A percentile compares a stretch with the other conserved stretches of the same genome.
phyloP scores from a whole-genome alignment of 1,140 invertebrate species.

The Cecropterus lyciades region DNA sequence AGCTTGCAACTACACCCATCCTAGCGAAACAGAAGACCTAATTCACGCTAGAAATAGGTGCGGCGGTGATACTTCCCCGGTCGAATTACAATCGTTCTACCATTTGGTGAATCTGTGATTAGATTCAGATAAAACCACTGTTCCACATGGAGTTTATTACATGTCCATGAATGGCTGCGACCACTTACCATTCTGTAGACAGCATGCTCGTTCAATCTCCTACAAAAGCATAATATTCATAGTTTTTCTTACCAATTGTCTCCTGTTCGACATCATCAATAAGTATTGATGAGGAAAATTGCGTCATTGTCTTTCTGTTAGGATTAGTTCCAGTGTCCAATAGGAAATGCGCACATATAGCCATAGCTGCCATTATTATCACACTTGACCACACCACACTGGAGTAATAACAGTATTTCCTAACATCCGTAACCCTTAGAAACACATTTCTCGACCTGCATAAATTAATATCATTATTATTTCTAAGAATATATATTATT shows the following conservation, averaged over 20 bases:
- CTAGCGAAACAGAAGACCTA: no score
- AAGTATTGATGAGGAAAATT: slow-evolving; percentile 70
- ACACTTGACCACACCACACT: slow-evolving; percentile 91
- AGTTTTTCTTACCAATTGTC: slow-evolving; percentile 84
- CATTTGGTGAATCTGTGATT: no score
- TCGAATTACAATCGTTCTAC: no score
- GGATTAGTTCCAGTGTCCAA: slow-evolving; percentile 87
- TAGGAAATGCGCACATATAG: slow-evolving; percentile 92
- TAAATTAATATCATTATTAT: slow-evolving; percentile 44
- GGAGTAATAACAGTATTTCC: slow-evolving; percentile 94
- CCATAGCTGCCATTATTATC: slow-evolving; percentile 87
- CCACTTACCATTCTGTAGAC: no score
- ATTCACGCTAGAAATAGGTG: no score
- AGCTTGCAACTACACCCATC: no score
- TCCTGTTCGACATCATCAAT: slow-evolving; percentile 86
- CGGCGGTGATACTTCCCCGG: no score
- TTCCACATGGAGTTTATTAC: no score
- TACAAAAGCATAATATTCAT: no score
- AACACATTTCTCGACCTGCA: slow-evolving; percentile 92
- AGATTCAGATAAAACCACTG: no score
- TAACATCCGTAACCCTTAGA: slow-evolving; percentile 91
- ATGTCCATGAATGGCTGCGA: no score
- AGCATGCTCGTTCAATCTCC: no score
- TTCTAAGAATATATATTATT: slow-evolving; percentile 28
- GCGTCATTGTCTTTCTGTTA: slow-evolving; percentile 72